Evolutionary conservation across 2,797 vertebrate species (phyloP).

Genomic region (Enteromius radiatus): DNA sequence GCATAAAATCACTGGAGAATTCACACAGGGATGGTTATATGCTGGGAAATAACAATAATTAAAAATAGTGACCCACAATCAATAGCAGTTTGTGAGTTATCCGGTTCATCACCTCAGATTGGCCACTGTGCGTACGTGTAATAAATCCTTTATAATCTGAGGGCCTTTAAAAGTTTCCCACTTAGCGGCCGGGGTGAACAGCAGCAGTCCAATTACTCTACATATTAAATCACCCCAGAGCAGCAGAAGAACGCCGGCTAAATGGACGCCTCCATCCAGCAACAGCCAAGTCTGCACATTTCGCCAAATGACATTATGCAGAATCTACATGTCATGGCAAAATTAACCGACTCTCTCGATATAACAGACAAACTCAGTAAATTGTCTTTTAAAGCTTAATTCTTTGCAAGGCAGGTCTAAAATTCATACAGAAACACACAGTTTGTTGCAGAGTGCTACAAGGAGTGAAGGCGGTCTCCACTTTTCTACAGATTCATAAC

Average conservation of each 20-base stretch:
- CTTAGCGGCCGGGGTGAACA: slow-evolving; percentile 57
- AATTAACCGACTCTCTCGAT: no score
- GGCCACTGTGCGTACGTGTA: background rate
- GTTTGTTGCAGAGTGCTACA: no score
- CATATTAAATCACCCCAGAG: slow-evolving; percentile 67
- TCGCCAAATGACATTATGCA: slow-evolving; percentile 68
- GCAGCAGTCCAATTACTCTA: slow-evolving; percentile 67
- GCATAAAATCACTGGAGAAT: background rate
- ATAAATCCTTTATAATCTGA: slow-evolving; percentile 37
- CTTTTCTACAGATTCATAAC: no score
- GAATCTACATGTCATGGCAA: slow-evolving; percentile 58
- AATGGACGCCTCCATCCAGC: slow-evolving; percentile 56
- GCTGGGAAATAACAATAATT: background rate
- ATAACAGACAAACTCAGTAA: no score
- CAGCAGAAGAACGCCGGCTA: slow-evolving; percentile 59
- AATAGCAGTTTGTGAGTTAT: background rate
- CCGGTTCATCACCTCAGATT: background rate
- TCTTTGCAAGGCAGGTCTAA: no score
- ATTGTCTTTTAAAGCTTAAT: no score
- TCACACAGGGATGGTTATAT: background rate
- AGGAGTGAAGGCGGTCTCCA: no score
- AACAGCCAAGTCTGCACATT: slow-evolving; percentile 64
- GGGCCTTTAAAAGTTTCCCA: slow-evolving; percentile 57
- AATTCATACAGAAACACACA: no score
- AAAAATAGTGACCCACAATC: background rate